Base-by-base conservation (phyloP, 2,888 invertebrate genomes). In the Netelia fuscicornis region DNA sequence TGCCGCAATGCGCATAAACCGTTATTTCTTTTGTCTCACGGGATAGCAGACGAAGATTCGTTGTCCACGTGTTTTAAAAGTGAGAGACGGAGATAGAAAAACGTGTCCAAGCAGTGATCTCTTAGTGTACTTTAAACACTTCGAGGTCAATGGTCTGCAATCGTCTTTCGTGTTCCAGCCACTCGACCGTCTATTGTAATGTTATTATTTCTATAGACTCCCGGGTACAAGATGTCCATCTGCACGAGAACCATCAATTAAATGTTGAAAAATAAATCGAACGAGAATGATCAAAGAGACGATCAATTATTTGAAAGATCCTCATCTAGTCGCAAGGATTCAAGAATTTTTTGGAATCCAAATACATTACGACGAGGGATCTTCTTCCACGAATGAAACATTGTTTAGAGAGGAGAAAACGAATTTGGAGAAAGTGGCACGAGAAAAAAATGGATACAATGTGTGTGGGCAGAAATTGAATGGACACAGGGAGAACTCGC, bases 331-430 rank as follows among this genome's bases (percentile, higher is more conserved):
- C 30, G 96, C 97, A 25, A 95, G 95, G 92, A 96, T 98, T 90
- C 98, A 98, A 93, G 95, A 96, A 89, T 96, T 95, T 93, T 98
- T 98, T 93, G 98, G 98, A 82, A 95, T 98, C 37, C 94, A 94
- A 87, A 95, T 95, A 90, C 87, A 90, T 71, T 87, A 89, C 37
- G 17, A 42, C 20, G 64, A 60, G 37, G 77, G 78, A 44, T 65
- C 37, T 11, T 64, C 37, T 13, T 2, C 25, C n/a, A 52, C 62
- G 9, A 58, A 60, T 10, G 48, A 58, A 30, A 56, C 48, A 10
- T 60, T 6, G 3, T 37, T 37, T 37, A 54, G 2, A 64, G 54
- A 20, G 56, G 9, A 30, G n/a, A 67, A 30, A 25, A 60, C 52
- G 25, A 70, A 56, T 56, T 30, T 88, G 76, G 89, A 90, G 83